Conservation (phyloP, 2,888 invertebrate species). For the Temnothorax unifasciatus region DNA sequence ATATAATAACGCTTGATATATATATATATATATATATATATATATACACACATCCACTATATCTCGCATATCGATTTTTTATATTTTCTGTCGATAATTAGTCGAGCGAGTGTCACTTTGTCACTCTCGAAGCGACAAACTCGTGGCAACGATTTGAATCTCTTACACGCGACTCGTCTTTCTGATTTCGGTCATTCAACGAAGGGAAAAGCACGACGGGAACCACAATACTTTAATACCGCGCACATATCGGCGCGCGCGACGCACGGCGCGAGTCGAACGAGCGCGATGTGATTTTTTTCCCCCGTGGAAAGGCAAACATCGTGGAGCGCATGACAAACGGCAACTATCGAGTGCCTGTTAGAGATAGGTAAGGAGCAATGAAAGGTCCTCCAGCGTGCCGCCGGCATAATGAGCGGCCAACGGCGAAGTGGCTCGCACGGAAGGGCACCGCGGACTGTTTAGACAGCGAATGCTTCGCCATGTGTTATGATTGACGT, state of each 20-base stretch:
- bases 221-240: slow-evolving; percentile 15
- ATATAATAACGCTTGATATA: background rate
- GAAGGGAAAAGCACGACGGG: background rate
- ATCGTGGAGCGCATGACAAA: slow-evolving; percentile 65
- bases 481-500: slow-evolving; percentile 79
- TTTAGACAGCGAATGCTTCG: slow-evolving; percentile 80
- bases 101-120: background rate
- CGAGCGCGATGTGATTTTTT: slow-evolving; percentile 60
- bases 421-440: slow-evolving; percentile 69
- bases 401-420: slow-evolving; percentile 67
- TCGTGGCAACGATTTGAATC: slow-evolving; percentile 1
- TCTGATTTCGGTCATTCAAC: slow-evolving; percentile 7
- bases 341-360: slow-evolving; percentile 73
- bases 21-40: background rate
- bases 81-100: background rate
- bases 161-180: background rate
- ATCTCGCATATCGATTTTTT: background rate
- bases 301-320: slow-evolving; percentile 62
- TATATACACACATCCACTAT: background rate
- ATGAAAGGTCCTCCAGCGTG: slow-evolving; percentile 71
- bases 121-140: background rate
- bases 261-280: slow-evolving; percentile 26
- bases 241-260: slow-evolving; percentile 30
- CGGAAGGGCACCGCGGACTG: slow-evolving; percentile 68
- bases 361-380: slow-evolving; percentile 70